phyloP scores from a whole-genome alignment of 2,113 vertebrate species.

The Platichthys stellatus region DNA sequence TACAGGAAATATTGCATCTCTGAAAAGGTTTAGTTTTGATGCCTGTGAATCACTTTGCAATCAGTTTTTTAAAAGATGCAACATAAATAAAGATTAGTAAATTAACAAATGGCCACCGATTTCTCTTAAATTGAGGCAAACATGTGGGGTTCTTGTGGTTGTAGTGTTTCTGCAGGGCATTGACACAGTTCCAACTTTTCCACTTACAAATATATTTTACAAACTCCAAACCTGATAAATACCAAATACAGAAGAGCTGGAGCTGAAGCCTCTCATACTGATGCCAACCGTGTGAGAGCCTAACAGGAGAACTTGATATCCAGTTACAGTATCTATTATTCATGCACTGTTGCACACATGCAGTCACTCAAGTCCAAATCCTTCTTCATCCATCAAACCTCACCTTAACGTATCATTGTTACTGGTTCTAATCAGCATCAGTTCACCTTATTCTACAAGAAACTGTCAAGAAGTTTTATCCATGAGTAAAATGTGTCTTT shows the following conservation, averaged over 20 bases:
- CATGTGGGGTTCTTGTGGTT: neutral
- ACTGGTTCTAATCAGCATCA: slow-evolving; percentile 21
- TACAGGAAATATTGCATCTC: neutral
- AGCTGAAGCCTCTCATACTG: slow-evolving; percentile 21
- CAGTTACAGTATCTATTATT: slow-evolving; percentile 64
- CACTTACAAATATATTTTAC: slow-evolving; percentile 47
- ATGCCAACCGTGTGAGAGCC: slow-evolving; percentile 22
- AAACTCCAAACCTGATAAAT: slow-evolving; percentile 34
- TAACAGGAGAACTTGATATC: slow-evolving; percentile 44
- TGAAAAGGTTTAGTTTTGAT: neutral
- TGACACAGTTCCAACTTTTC: slow-evolving; percentile 27
- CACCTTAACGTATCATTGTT: slow-evolving; percentile 4
- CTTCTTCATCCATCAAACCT: slow-evolving; percentile 38
- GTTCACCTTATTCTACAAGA: slow-evolving; percentile 4
- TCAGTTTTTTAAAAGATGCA: too few relatives aligned
- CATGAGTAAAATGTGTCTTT: slow-evolving; percentile 11
- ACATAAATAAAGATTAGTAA: too few relatives aligned
- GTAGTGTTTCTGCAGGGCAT: slow-evolving; percentile 24
- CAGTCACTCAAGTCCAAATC: slow-evolving; percentile 32
- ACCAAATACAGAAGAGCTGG: slow-evolving; percentile 25
- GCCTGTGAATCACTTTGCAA: neutral
- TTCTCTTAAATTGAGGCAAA: neutral
- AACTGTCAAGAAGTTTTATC: neutral
- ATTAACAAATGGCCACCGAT: neutral
- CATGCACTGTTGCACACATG: slow-evolving; percentile 47